Conservation (phyloP, 2,888 invertebrate genomes). For the Dilophus febrilis region DNA sequence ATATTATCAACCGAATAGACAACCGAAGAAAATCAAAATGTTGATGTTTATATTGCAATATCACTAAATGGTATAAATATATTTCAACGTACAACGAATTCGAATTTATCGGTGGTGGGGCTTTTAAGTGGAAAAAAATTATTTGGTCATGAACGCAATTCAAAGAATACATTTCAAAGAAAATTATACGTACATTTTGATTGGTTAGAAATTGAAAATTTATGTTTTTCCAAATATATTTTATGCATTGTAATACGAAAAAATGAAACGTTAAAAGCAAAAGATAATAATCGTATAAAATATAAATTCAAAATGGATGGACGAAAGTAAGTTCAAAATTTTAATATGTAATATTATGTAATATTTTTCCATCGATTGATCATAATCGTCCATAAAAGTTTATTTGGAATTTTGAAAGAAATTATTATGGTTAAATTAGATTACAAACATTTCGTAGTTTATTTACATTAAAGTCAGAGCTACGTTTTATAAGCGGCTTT, state of each 20-base stretch:
- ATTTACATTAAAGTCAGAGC: too few relatives aligned
- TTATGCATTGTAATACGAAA: slow-evolving; percentile 40
- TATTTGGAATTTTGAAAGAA: too few relatives aligned
- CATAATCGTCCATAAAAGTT: too few relatives aligned
- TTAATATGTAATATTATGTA: neutral
- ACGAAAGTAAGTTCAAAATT: slow-evolving; percentile 38
- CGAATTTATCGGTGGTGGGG: neutral
- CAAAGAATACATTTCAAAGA: slow-evolving; percentile 22
- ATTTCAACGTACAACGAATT: slow-evolving; percentile 9
- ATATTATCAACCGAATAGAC: slow-evolving; percentile 21
- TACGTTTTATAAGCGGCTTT: too few relatives aligned
- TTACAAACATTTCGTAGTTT: neutral
- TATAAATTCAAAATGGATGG: slow-evolving; percentile 58
- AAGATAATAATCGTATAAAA: slow-evolving; percentile 42
- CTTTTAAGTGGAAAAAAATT: neutral
- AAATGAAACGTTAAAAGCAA: slow-evolving; percentile 35
- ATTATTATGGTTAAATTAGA: neutral
- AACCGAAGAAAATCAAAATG: slow-evolving; percentile 38
- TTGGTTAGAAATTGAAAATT: slow-evolving; percentile 60
- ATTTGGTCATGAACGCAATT: slow-evolving; percentile 6
- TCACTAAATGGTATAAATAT: slow-evolving; percentile 39
- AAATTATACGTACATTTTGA: slow-evolving; percentile 32
- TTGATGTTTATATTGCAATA: slow-evolving; percentile 46
- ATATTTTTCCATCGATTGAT: neutral
- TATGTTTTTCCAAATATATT: slow-evolving; percentile 58